A percentile compares a stretch with the other conserved stretches of the same genome.
Evolutionary conservation across 2,113 vertebrate species (phyloP).

Genomic region (Merops nubicus): DNA sequence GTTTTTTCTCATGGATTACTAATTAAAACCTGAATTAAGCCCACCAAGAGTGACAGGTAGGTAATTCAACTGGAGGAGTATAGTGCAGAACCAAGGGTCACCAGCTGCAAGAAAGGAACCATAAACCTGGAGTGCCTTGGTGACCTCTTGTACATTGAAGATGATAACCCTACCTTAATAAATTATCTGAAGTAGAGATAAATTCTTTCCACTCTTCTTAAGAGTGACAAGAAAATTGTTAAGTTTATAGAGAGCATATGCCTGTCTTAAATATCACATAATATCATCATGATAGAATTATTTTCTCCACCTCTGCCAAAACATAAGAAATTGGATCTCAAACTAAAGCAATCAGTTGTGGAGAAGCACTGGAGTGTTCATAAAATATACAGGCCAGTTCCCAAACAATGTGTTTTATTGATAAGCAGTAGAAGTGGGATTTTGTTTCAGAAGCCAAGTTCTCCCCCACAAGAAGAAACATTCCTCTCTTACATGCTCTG

Average conservation of each 20-base stretch:
- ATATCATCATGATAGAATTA: rapidly evolving
- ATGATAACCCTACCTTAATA: background rate
- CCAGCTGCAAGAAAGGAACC: background rate
- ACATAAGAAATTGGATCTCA: background rate
- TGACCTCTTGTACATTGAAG: background rate
- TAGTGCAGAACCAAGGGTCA: background rate
- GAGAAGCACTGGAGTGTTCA: background rate
- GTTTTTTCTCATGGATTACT: background rate
- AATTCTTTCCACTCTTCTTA: background rate
- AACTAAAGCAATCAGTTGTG: background rate
- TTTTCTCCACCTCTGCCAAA: background rate
- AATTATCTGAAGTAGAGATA: background rate
- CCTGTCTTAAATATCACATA: background rate
- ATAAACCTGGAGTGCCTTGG: background rate
- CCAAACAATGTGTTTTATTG: background rate
- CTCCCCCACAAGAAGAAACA: background rate
- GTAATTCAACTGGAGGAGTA: background rate
- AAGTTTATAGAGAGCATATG: background rate
- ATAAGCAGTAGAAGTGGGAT: background rate
- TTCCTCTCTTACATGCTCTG: background rate
- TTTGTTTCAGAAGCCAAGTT: slow-evolving; percentile 25
- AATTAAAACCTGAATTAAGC: background rate
- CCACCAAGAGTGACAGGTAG: background rate
- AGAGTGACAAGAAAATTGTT: background rate
- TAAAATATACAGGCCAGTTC: background rate